Base-by-base conservation (phyloP, 2,888 invertebrate genomes). In the Bimastos eiseni region DNA sequence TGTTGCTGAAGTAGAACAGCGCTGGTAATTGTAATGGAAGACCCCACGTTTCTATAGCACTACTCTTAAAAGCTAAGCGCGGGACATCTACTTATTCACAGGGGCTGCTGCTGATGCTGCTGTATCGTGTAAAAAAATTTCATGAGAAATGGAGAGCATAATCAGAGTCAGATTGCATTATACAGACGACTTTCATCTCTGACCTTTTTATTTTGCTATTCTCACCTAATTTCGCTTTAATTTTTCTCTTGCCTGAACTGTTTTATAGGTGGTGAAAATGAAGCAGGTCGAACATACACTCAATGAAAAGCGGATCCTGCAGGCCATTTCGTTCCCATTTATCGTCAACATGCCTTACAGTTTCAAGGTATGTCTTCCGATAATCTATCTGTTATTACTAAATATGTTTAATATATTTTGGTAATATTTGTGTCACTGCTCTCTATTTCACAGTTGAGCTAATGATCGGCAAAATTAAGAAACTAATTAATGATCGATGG, bases 261-360 rank as follows among this genome's bases (percentile, higher is more conserved):
- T 86, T 86, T 86, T 36, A 49, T 93, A 96, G 96, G 96, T 99
- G 92, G 99, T 99, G 90, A 99, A 99, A 96, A 96, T 99, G 96
- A 99, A 99, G 96, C 99, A 99, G 96, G 99, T 99, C 91, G 99
- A 99, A 96, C 99, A 99, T 95, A 99, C 99, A 92, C 96, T 99
- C 93, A 99, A 99, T 96, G 99, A 99, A 96, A 99, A 99, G 96
- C 97, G 98, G 95, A 99, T 99, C 95, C 96, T 99, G 94, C 99
- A 99, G 96, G 99, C 99, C 93, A 99, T 99, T 96, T 98, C 97
- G 95, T 99, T 99, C 96, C 99, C 99, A 92, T 99, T 99, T 96
- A 97, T 99, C 94, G 99, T 99, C 95, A 90, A 89, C 15, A 86
- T 92, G 89, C 91, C 92, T 44, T 92, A 91, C 91, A 92, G 91